Conservation (phyloP, 2,113 vertebrate genomes). For the Alouatta palliata region DNA sequence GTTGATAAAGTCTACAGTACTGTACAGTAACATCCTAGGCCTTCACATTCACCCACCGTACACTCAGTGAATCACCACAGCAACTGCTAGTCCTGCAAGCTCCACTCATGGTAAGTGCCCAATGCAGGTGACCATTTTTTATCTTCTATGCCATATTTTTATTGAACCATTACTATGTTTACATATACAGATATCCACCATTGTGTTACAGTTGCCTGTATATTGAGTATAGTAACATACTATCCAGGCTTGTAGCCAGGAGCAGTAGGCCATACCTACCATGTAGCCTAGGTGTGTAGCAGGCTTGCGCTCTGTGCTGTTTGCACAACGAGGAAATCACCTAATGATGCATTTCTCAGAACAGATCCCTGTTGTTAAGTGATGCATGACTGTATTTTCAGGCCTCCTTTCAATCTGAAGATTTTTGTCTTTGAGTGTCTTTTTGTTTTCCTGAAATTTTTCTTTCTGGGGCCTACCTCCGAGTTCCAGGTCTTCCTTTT, state of each 20-base stretch:
- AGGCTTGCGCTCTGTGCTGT: background rate
- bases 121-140: background rate
- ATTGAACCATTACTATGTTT: background rate
- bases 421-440: background rate
- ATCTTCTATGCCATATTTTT: background rate
- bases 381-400: background rate
- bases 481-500: background rate
- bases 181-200: background rate
- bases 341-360: background rate
- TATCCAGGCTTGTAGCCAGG: background rate
- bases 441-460: background rate
- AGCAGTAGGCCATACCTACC: background rate
- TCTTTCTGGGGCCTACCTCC: background rate
- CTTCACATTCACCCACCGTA: background rate
- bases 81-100: background rate
- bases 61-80: background rate
- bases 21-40: background rate
- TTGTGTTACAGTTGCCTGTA: background rate
- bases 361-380: background rate
- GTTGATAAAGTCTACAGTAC: background rate
- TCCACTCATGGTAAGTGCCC: background rate
- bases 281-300: background rate
- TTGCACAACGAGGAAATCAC: background rate
- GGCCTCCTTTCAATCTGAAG: background rate
- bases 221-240: background rate